Evolutionary conservation across 2,113 vertebrate genomes (phyloP).

Genomic region (Crypturellus undulatus): DNA sequence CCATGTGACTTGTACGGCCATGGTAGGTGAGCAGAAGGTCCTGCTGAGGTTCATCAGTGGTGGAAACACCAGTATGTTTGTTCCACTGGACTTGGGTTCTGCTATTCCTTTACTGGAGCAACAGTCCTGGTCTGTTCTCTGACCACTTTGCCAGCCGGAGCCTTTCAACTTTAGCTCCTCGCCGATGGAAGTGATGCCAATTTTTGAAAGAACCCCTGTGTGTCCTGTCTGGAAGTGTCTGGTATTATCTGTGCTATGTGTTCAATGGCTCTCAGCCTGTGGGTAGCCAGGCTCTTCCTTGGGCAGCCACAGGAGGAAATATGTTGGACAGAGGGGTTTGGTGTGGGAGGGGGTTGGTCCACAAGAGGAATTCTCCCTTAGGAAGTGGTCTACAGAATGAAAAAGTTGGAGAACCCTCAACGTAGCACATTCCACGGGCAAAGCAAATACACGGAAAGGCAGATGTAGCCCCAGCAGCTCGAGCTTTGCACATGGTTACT

Average conservation of each 20-base stretch:
- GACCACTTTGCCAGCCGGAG: background rate
- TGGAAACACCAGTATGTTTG: constrained; percentile 27
- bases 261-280: constrained; percentile 41
- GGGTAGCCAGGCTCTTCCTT: constrained; percentile 57
- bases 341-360: constrained; percentile 34
- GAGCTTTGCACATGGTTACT: background rate
- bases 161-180: constrained; percentile 43
- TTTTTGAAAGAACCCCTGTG: constrained; percentile 34
- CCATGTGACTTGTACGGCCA: background rate
- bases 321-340: constrained; percentile 30
- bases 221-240: constrained; percentile 34
- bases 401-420: background rate
- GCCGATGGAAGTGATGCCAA: background rate
- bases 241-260: constrained; percentile 38
- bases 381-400: constrained; percentile 63
- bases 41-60: background rate
- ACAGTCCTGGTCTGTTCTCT: constrained; percentile 16
- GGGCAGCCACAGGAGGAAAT: constrained; percentile 62
- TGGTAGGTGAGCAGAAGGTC: background rate
- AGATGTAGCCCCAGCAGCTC: background rate
- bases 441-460: constrained; percentile 23
- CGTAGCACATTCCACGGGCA: background rate
- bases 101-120: constrained; percentile 16
- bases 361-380: constrained; percentile 37
- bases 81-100: background rate